Evolutionary conservation across 2,113 vertebrate species (phyloP).

Genomic region (Sylvietta virens): DNA sequence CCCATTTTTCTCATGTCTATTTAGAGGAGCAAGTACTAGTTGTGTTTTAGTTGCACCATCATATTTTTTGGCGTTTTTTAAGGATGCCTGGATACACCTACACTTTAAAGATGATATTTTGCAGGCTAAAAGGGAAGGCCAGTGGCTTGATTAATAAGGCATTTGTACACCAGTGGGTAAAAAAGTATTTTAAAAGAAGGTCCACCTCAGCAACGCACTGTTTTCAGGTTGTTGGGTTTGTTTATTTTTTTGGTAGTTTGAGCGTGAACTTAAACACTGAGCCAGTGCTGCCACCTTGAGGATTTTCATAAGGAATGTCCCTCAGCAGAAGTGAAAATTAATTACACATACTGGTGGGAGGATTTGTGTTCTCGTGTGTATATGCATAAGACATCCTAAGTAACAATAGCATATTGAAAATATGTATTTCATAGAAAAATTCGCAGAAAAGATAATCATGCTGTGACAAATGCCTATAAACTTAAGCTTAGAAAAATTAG

Average conservation of each 20-base stretch:
- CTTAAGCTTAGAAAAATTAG: not conserved
- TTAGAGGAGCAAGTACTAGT: not conserved
- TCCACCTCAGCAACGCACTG: not conserved
- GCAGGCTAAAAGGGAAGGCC: not conserved
- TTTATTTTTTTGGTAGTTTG: not conserved
- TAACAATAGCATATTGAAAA: not conserved
- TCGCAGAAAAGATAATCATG: not conserved
- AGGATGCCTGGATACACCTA: not conserved
- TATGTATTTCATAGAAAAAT: not conserved
- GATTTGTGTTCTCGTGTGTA: rapidly evolving
- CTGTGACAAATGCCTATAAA: not conserved
- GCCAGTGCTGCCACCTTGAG: constrained; percentile 70
- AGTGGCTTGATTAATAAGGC: not conserved
- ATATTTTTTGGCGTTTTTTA: not conserved
- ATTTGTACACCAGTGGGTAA: not conserved
- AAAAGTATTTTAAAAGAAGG: not conserved
- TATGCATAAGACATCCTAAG: not conserved
- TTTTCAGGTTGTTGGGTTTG: not conserved
- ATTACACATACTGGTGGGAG: rapidly evolving
- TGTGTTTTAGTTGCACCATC: not conserved
- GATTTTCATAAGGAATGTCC: not conserved
- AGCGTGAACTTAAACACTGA: not conserved
- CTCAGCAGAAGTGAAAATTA: not conserved
- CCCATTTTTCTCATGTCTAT: not conserved
- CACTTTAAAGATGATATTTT: not conserved